Base-by-base conservation (phyloP, 2,888 invertebrate genomes). In the Lamproptera curius region DNA sequence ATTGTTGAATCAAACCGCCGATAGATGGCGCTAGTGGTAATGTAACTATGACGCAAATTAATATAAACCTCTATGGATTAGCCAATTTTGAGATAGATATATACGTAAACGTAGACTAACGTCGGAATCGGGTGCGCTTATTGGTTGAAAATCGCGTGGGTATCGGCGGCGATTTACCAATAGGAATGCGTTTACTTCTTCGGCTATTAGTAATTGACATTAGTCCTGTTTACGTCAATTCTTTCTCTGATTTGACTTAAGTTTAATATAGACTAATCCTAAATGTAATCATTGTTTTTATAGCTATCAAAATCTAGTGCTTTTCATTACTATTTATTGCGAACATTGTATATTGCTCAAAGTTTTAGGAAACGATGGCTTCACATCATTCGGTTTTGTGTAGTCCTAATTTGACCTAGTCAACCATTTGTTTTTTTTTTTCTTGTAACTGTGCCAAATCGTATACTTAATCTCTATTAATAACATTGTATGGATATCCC, bases 21-120 rank as follows among this genome's bases (percentile, higher is more conserved):
- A 55, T 28, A 70, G 70, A 65, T 67, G 64, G 62, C 64, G 58
- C 44, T 63, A 62, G 56, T 54, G 42, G 58, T 57, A 33, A 33
- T 20, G 20, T 15, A 23, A 33, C 26, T 31, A 5, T 26, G 26
- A 20, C 15, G 17, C 16, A 10, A 31, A 8, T 20, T 16, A 1
- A 17, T 11, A 31, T 16, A 8, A 40, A n/a, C 10, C n/a, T 10
- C 5, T 1, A 28, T 26, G 15, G 16, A 28, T 13, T 40, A 23
- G 26, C 26, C 17, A 41, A 16, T 10, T 35, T 6, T 43, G 8
- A 15, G n/a, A n/a, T n/a, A n/a, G n/a, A n/a, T n/a, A n/a, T n/a
- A n/a, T n/a, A n/a, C n/a, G n/a, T n/a, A n/a, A n/a, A n/a, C n/a
- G n/a, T n/a, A n/a, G n/a, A n/a, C n/a, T n/a, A n/a, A n/a, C n/a